These are phyloP conservation scores for Sthenelais limicola DNA, from an alignment of 2,888 invertebrate species.

Conservation along the genomic window DNA sequence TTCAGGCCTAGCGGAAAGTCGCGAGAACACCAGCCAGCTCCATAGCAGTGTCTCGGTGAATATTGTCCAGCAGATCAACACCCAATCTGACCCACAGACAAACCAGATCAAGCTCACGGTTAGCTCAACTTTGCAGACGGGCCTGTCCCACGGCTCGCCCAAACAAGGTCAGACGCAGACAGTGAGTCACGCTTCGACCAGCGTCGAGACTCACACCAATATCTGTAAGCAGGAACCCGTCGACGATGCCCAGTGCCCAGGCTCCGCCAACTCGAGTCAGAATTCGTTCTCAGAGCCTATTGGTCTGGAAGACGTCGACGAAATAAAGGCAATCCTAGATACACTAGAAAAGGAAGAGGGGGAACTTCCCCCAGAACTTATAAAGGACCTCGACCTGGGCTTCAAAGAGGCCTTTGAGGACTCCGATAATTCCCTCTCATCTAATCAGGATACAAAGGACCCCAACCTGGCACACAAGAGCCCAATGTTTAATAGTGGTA, in stretches of 20 bases:
- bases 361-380: constrained; percentile 49
- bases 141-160: background rate
- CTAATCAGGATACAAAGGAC: background rate
- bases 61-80: constrained; percentile 76
- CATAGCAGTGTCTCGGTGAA: constrained; percentile 45
- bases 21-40: constrained; percentile 14
- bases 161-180: background rate
- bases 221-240: constrained; percentile 78
- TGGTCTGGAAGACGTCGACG: constrained; percentile 57
- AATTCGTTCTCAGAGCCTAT: constrained; percentile 40
- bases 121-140: constrained; percentile 82
- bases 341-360: constrained; percentile 84
- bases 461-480: constrained; percentile 14
- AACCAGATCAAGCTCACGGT: constrained; percentile 93
- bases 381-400: constrained; percentile 40
- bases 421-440: background rate
- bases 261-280: constrained; percentile 37
- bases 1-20: background rate
- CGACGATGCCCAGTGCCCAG: constrained; percentile 55
- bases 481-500: constrained; percentile 32
- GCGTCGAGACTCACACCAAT: constrained; percentile 29
- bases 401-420: constrained; percentile 24
- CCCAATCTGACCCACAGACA: constrained; percentile 79
- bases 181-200: constrained; percentile 19
- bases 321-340: constrained; percentile 75